phyloP scores from a whole-genome alignment of 30 jellyfish, hydroid and myxozoan species.

The Clytia hemisphaerica region DNA sequence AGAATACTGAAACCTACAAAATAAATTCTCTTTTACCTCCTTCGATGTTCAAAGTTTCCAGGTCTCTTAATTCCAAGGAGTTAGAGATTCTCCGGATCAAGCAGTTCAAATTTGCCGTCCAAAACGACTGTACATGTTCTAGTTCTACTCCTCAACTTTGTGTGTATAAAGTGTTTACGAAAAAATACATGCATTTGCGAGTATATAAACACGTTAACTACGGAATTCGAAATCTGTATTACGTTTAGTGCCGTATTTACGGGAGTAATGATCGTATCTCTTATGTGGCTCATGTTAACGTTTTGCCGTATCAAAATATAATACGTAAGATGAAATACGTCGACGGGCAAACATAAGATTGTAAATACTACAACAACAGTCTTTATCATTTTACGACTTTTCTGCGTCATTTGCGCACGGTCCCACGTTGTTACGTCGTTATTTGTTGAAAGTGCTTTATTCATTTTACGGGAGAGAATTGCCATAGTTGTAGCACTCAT shows the following conservation, averaged over 20 bases:
- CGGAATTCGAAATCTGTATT: slow-evolving; percentile 36
- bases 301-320: background rate
- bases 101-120: no score
- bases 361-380: slow-evolving; percentile 32
- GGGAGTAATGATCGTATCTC: slow-evolving; percentile 12
- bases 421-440: background rate
- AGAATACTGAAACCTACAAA: no score
- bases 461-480: background rate
- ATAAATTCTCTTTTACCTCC: no score
- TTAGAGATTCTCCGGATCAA: no score
- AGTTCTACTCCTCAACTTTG: no score
- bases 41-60: no score
- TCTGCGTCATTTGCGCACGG: background rate
- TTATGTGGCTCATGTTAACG: slow-evolving; percentile 1
- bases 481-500: background rate
- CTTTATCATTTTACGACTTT: slow-evolving; percentile 22
- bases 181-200: slow-evolving; percentile 31
- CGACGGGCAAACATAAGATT: slow-evolving; percentile 43
- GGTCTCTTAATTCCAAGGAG: no score
- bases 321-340: slow-evolving; percentile 29
- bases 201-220: slow-evolving; percentile 46
- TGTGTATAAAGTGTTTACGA: no score
- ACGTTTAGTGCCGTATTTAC: slow-evolving; percentile 33
- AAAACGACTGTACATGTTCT: no score
- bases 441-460: slow-evolving; percentile 3